phyloP scores from a whole-genome alignment of 2,113 vertebrate genomes.

The Microcebus murinus region DNA sequence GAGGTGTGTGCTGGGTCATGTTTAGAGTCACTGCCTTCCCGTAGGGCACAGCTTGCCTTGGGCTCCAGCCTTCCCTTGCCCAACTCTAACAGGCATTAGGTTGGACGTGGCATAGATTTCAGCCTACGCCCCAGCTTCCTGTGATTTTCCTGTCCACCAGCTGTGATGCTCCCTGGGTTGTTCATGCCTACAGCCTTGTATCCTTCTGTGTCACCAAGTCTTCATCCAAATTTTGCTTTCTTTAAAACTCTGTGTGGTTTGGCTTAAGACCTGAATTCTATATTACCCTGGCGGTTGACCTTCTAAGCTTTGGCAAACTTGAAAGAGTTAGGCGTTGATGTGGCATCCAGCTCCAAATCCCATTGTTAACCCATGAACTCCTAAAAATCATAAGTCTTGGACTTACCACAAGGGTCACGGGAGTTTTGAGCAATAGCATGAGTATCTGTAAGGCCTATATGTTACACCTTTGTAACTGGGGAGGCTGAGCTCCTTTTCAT shows the following conservation, averaged over 20 bases:
- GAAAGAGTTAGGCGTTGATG: not conserved
- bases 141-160: not conserved
- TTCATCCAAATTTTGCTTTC: not conserved
- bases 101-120: not conserved
- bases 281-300: not conserved
- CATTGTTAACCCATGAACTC: not conserved
- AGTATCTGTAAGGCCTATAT: not conserved
- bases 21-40: not conserved
- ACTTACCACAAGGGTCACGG: not conserved
- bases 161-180: not conserved
- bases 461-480: not conserved
- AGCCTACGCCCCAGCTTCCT: not conserved
- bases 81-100: not conserved
- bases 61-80: not conserved
- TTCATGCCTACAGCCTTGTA: not conserved
- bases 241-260: not conserved
- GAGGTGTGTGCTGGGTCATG: not conserved
- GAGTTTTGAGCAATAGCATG: not conserved
- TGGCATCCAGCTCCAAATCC: not conserved
- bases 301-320: conserved; percentile 19
- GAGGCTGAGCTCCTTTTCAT: not conserved
- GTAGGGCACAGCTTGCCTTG: not conserved
- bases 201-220: not conserved
- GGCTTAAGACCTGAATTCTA: conserved; percentile 12
- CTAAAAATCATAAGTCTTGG: not conserved